phyloP scores from a whole-genome alignment of 2,113 vertebrate genomes.

The Sialia sialis region DNA sequence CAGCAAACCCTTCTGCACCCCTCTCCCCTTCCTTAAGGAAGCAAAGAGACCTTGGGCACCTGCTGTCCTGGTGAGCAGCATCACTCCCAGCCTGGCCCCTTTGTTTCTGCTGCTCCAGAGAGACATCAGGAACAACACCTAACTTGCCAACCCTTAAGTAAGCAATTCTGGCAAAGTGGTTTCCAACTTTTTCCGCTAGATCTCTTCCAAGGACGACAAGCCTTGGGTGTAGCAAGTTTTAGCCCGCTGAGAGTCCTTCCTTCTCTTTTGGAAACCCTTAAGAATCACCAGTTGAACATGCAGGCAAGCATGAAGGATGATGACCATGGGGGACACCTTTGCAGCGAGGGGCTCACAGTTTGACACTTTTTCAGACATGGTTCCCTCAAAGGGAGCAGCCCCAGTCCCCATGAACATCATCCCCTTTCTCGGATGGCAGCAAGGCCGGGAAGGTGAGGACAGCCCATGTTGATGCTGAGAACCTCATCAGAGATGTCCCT shows the following conservation, averaged over 20 bases:
- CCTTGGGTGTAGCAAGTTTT: neutral
- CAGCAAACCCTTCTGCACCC: neutral
- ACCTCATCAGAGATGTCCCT: neutral
- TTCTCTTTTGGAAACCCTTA: neutral
- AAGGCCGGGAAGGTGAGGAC: fast-evolving
- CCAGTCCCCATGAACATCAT: neutral
- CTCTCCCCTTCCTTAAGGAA: neutral
- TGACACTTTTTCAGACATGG: no score
- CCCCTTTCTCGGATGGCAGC: fast-evolving
- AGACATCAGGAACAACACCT: neutral
- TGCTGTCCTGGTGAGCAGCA: neutral
- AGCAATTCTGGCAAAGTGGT: neutral
- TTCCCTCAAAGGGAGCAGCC: neutral
- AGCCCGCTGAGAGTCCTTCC: neutral
- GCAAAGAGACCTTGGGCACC: neutral
- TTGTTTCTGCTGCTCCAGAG: neutral
- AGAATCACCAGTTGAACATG: neutral
- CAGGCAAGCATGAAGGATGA: neutral
- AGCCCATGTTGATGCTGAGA: fast-evolving
- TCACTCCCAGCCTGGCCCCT: neutral
- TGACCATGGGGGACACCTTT: neutral
- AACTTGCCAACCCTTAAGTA: neutral
- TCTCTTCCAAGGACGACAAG: neutral
- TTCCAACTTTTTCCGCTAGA: neutral
- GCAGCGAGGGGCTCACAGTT: fast-evolving